Base-by-base conservation (phyloP, 2,113 vertebrate genomes). In the Spizaetus ornatus region DNA sequence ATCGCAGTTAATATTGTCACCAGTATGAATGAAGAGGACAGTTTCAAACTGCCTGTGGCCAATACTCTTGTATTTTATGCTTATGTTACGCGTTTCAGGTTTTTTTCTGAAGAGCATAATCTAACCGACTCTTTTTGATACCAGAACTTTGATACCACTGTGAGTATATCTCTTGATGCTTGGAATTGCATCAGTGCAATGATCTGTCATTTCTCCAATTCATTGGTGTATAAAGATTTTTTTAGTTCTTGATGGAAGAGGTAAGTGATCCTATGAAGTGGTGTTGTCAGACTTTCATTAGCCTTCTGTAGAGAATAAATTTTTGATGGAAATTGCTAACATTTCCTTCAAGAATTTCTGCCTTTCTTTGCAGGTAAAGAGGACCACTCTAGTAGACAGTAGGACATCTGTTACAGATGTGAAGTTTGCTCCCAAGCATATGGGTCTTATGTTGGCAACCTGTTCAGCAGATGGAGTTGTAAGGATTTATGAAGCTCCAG, bases 371-470 rank as follows among this genome's bases (percentile, higher is more conserved):
- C 95, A 99, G 99, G 99, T 99, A 27, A 99, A 99, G 96, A 99
- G 99, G 95, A 99, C 99, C 58, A 99, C 99, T 9, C 97, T 99
- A 12, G 99, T 99, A 94, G 99, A 99, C 98, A 99, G 99, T 59
- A 98, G 99, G 94, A 99, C 99, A 3, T 99, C 99, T 0, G 99
- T 99, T 91, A 99, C 99, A 2, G 99, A 99, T 93, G 99, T 99
- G 93, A 99, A 99, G 96, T 99, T 99, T 88, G 99, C 99, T 67
- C 99, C 99, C 26, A 99, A 99, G 97, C 99, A 99, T 95, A 99
- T 99, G 99, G 99, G 99, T 69, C 98, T 99, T 82, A 99, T 99
- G 99, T 96, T 99, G 98, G 99, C 99, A 91, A 99, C 99, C 42
- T 99, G 99, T 96, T 99, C 99, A 47, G 99, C 99, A 31, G 99